Conservation (phyloP, 2,888 invertebrate species). For the Serripes groenlandicus region DNA sequence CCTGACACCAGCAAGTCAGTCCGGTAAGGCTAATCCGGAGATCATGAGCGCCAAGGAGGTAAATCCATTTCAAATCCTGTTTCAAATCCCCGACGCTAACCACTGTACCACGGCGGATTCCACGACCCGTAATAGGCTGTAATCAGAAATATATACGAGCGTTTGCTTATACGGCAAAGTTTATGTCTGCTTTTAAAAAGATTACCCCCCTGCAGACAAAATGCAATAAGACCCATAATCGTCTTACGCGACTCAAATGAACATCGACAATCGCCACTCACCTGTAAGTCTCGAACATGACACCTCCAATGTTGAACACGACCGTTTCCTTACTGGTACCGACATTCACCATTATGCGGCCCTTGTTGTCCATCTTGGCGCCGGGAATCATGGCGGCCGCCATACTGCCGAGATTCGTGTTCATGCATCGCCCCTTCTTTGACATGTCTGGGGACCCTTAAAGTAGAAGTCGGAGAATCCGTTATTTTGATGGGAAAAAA, state of each 20-base stretch:
- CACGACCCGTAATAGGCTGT: not conserved
- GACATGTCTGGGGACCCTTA: conserved; percentile 2
- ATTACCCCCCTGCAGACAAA: not conserved
- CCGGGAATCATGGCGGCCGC: conserved; percentile 67
- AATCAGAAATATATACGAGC: not conserved
- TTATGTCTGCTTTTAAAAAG: not conserved
- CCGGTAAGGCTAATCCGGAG: no score
- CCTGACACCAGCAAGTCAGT: no score
- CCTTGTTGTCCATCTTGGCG: conserved; percentile 58
- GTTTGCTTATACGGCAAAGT: no score
- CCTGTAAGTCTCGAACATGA: conserved; percentile 77
- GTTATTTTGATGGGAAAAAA: no score
- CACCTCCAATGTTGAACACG: conserved; percentile 79
- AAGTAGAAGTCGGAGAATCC: no score
- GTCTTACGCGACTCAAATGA: not conserved
- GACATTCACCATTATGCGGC: conserved; percentile 63
- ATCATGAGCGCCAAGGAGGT: no score
- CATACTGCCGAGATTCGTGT: conserved; percentile 29
- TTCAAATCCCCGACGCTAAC: no score
- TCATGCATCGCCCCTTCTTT: conserved; percentile 4
- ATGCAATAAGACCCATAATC: not conserved
- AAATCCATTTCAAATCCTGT: no score
- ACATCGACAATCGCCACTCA: not conserved
- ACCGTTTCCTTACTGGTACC: conserved; percentile 66
- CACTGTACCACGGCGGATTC: no score